phyloP scores from a whole-genome alignment of 2,113 vertebrate genomes.

The Pao palembangensis region DNA sequence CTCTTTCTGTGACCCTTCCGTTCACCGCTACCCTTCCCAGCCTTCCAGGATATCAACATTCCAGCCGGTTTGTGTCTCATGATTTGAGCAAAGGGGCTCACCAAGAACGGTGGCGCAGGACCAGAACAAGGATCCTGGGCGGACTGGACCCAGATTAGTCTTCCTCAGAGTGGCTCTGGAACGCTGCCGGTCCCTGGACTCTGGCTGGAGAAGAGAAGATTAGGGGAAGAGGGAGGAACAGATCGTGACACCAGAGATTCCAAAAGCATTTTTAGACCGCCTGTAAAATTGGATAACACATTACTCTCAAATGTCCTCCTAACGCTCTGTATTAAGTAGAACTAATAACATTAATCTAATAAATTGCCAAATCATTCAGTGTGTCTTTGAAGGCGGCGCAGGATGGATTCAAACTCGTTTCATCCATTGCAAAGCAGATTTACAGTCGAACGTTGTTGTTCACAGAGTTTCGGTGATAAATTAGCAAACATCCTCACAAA shows the following conservation, averaged over 20 bases:
- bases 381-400: conserved; percentile 33
- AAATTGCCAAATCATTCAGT: conserved; percentile 52
- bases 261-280: conserved; percentile 57
- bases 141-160: conserved; percentile 54
- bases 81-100: conserved; percentile 35
- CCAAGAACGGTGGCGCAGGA: conserved; percentile 57
- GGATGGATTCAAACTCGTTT: conserved; percentile 15
- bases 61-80: conserved; percentile 30
- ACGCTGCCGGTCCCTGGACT: conserved; percentile 46
- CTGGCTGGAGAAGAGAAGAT: conserved; percentile 66
- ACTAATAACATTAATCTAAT: conserved; percentile 69
- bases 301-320: conserved; percentile 64
- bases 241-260: conserved; percentile 63
- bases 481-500: too few relatives aligned
- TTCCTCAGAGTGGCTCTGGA: conserved; percentile 49
- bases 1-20: conserved; percentile 22
- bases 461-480: too few relatives aligned
- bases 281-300: conserved; percentile 73
- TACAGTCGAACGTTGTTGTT: too few relatives aligned
- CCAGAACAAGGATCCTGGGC: conserved; percentile 62
- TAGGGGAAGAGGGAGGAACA: conserved; percentile 56
- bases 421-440: too few relatives aligned
- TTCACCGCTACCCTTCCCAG: conserved; percentile 20
- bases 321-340: conserved; percentile 66
- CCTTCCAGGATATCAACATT: conserved; percentile 21